Evolutionary conservation across 2,113 vertebrate species (phyloP).

Genomic region (Cyprinus carpio): DNA sequence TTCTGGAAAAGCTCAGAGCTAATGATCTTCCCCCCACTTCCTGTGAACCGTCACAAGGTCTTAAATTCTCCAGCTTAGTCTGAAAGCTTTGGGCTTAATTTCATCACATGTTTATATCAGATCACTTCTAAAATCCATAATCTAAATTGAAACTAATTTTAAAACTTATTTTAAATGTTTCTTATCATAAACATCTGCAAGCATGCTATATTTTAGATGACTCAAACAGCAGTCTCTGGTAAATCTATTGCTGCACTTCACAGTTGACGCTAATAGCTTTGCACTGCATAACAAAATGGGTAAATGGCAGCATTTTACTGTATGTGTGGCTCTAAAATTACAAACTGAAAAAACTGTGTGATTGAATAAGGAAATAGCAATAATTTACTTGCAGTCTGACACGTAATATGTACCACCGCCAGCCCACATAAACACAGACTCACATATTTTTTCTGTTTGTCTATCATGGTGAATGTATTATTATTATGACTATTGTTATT

Average conservation of each 20-base stretch:
- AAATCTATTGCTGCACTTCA: neutral
- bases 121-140: slow-evolving; percentile 1
- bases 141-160: slow-evolving; percentile 3
- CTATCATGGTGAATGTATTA: too few relatives aligned
- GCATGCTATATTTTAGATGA: slow-evolving; percentile 16
- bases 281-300: neutral
- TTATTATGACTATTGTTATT: neutral
- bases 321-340: neutral
- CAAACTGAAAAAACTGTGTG: neutral
- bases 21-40: neutral
- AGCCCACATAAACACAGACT: neutral
- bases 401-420: neutral
- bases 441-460: too few relatives aligned
- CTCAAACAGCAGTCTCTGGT: neutral
- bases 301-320: neutral
- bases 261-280: neutral
- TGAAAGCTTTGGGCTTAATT: slow-evolving; percentile 15
- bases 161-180: neutral
- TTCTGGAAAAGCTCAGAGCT: slow-evolving; percentile 1
- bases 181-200: neutral
- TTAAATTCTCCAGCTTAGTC: slow-evolving; percentile 15
- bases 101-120: neutral
- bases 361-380: neutral
- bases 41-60: neutral
- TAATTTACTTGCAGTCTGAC: neutral